Percentiles rank a stretch among this genome's conserved stretches.
Evolutionary conservation across 2,888 invertebrate species (phyloP).

Genomic region (Drosophila maculinotata): DNA sequence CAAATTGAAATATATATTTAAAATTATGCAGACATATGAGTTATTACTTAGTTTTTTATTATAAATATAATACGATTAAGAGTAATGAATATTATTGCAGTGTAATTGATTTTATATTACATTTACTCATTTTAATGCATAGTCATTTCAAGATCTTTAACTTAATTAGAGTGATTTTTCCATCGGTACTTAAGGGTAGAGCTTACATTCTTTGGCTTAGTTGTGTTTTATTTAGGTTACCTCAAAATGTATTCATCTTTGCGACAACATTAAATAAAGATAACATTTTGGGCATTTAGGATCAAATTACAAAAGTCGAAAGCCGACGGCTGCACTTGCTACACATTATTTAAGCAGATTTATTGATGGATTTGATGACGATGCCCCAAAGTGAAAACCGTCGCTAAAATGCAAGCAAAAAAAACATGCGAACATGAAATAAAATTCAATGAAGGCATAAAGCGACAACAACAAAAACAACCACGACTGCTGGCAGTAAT

Average conservation of each 20-base stretch:
- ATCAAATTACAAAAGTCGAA: conserved; percentile 62
- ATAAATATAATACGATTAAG: too few species aligned
- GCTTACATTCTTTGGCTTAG: not conserved
- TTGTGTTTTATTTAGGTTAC: not conserved
- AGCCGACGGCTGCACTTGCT: conserved; percentile 54
- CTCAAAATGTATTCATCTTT: conserved; percentile 8
- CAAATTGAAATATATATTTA: too few species aligned
- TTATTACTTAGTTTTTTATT: too few species aligned
- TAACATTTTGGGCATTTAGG: conserved; percentile 34
- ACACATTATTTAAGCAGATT: conserved; percentile 36
- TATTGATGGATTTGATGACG: conserved; percentile 55
- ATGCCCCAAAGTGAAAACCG: conserved; percentile 20
- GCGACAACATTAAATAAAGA: conserved; percentile 7
- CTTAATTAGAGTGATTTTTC: not conserved
- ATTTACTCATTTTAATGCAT: too few species aligned
- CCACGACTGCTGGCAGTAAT: conserved; percentile 16
- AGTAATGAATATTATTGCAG: too few species aligned
- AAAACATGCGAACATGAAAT: conserved; percentile 48
- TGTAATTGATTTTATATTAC: too few species aligned
- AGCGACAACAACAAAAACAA: conserved; percentile 17
- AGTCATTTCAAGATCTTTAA: too few species aligned
- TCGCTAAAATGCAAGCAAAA: conserved; percentile 62
- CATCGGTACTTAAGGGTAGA: conserved; percentile 7
- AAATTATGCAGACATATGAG: too few species aligned
- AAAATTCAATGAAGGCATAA: conserved; percentile 39